These are phyloP conservation scores for Ramphastos sulfuratus DNA, from an alignment of 2,113 vertebrate genomes.

Conservation along the genomic window DNA sequence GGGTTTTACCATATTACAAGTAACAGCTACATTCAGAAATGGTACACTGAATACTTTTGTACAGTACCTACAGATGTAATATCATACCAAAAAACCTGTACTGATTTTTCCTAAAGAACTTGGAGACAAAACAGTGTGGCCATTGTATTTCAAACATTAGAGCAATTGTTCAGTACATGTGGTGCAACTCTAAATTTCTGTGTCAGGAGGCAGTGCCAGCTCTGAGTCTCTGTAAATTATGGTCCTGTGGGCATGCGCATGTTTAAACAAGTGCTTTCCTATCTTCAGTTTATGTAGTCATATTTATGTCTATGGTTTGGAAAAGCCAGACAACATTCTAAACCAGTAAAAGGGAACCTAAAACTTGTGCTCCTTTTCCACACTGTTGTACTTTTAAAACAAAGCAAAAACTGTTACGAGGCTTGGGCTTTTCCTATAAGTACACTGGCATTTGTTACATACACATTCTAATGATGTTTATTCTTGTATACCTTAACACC, in stretches of 20 bases:
- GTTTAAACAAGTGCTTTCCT: conserved; percentile 64
- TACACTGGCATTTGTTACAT: not conserved
- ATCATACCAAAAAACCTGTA: not conserved
- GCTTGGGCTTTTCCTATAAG: conserved; percentile 14
- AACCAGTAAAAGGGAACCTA: not conserved
- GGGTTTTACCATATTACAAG: not conserved
- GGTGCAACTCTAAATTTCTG: conserved; percentile 34
- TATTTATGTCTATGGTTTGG: conserved; percentile 21
- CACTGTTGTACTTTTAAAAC: not conserved
- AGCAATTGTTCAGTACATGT: conserved; percentile 50
- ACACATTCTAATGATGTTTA: conserved; percentile 2
- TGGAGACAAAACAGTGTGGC: conserved; percentile 58
- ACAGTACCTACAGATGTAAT: conserved; percentile 3
- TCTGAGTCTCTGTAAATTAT: conserved; percentile 34
- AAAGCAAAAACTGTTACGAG: not conserved
- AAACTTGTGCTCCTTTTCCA: conserved; percentile 26
- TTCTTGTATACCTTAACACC: not conserved
- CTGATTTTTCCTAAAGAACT: conserved; percentile 37
- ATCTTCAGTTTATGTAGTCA: conserved; percentile 18
- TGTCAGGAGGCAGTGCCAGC: conserved; percentile 28
- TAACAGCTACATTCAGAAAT: conserved; percentile 29
- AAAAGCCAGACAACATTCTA: conserved; percentile 12
- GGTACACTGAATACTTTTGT: not conserved
- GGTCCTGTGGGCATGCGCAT: conserved; percentile 4
- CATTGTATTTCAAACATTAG: conserved; percentile 65